Base-by-base conservation (phyloP, 2,113 vertebrate species). In the Xenopus laevis region DNA sequence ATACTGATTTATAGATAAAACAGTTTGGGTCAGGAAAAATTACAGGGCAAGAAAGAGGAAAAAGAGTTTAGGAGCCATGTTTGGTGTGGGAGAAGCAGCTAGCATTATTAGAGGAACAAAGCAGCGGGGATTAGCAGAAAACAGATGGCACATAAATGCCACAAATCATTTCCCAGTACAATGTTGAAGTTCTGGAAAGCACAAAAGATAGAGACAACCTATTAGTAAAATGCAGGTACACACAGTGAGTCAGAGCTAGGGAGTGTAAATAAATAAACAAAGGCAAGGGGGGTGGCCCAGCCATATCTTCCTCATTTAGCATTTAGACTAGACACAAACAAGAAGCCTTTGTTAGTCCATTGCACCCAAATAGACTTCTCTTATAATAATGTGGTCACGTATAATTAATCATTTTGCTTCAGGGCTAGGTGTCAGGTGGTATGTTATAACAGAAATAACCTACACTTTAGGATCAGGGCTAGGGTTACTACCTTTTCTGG, bases 151-250 rank as follows among this genome's bases (percentile, higher is more conserved):
- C 69, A 47, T 50, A 50, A 50, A 50, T 50, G 12, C 11, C 2
- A 44, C 45, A 20, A 45, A n/a, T 23, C 40, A 12, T 46, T 45
- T 75, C 45, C 15, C 5, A 27, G 13, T 20, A 68, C 73, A 68
- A 76, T 76, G 65, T 50, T 23, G 16, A 27, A 57, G 66, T 74
- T 74, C 65, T 69, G 47, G 58, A 69, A 53, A 13, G 50, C 18
- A 76, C 65, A 76, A 76, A 64, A 74, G 65, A 64, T 33, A 60
- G 55, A 68, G 64, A 60, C 63, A 60, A 59, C 53, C 60, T 64
- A 12, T 15, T 60, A 67, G 65, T 55, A 45, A 76, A 76, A 76
- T 58, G 68, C 58, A 68, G 73, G 68, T 58, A 69, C 45, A 69
- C 60, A 68, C 65, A 61, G 13, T 10, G 16, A 11, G 55, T 52